phyloP scores from a whole-genome alignment of 2,113 vertebrate species.

The Excalfactoria chinensis region DNA sequence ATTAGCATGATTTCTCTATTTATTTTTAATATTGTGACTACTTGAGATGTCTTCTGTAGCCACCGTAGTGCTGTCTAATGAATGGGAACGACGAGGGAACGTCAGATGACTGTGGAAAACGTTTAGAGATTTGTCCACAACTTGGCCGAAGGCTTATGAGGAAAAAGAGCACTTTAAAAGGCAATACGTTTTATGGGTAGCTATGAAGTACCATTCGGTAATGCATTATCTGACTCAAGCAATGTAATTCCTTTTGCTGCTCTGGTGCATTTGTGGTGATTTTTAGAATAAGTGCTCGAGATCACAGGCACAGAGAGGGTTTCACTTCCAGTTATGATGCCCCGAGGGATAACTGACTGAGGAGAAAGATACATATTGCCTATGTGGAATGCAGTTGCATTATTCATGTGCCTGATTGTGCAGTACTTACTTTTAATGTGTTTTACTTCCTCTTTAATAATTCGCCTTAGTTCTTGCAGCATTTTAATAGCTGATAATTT shows the following conservation, averaged over 20 bases:
- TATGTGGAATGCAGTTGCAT: neutral
- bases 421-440: conserved; percentile 69
- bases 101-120: neutral
- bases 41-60: neutral
- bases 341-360: neutral
- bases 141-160: neutral
- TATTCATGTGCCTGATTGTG: neutral
- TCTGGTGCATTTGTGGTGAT: neutral
- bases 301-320: neutral
- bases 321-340: neutral
- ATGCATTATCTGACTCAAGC: neutral
- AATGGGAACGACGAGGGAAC: neutral
- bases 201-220: neutral
- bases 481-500: conserved; percentile 76
- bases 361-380: fast-evolving
- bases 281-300: neutral
- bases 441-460: conserved; percentile 73
- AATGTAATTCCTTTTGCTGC: neutral
- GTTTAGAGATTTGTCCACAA: neutral
- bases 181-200: fast-evolving
- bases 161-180: neutral
- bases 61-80: neutral
- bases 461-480: conserved; percentile 57
- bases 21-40: neutral
- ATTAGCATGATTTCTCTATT: neutral